Conservation (phyloP, 1,140 invertebrate species). For the Uloborus diversus region DNA sequence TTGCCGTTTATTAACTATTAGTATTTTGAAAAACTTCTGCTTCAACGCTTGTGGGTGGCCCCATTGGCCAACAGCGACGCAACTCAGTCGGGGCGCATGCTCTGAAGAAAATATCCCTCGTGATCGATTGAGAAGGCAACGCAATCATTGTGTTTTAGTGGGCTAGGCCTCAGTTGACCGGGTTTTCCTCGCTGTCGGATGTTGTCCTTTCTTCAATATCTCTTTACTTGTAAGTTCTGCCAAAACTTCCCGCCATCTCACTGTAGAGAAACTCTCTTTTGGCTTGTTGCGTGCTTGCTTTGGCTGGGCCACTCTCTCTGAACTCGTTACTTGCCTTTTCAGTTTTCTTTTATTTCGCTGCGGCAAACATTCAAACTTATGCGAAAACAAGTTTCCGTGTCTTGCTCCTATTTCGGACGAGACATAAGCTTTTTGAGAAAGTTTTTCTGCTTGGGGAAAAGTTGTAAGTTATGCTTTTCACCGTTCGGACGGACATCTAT, state of each 20-base stretch:
- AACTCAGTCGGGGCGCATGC: conserved; percentile 15
- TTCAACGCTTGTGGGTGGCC: conserved; percentile 17
- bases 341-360: not conserved
- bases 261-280: conserved; percentile 8
- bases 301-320: too few species aligned
- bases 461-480: too few species aligned
- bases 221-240: not conserved
- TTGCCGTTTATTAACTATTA: too few species aligned
- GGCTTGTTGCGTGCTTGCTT: conserved; percentile 45
- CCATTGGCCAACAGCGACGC: conserved; percentile 18
- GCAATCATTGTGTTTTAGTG: conserved; percentile 48
- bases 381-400: too few species aligned
- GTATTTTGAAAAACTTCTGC: too few species aligned
- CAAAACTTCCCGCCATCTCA: conserved; percentile 19
- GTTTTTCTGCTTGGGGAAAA: not conserved
- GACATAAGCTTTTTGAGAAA: not conserved
- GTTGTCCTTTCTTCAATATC: conserved; percentile 19
- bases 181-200: conserved; percentile 30
- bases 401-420: too few species aligned
- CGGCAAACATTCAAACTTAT: not conserved
- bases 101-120: conserved; percentile 7
- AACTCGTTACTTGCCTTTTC: too few species aligned
- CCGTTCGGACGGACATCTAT: too few species aligned
- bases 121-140: conserved; percentile 37
- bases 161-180: conserved; percentile 42